Conservation (phyloP, 1,140 invertebrate species). For the Melanaphis sacchari region DNA sequence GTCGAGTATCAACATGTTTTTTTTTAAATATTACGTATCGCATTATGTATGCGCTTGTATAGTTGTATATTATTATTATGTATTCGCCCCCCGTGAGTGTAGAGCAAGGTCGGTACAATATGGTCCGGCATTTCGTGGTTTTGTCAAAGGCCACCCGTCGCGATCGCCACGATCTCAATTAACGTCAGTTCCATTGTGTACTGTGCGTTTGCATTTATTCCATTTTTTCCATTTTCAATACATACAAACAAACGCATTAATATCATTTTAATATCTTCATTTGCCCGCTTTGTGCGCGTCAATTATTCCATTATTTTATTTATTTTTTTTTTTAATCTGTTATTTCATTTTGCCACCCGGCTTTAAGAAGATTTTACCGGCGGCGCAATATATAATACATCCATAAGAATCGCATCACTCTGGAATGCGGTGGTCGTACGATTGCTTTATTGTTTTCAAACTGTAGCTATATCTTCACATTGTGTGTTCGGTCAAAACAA, state of each 20-base stretch:
- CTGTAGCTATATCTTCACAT: not conserved
- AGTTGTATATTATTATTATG: not conserved
- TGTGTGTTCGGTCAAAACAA: not conserved
- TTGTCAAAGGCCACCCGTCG: constrained; percentile 33
- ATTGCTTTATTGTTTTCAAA: constrained; percentile 19
- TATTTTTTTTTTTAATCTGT: not conserved
- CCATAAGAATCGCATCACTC: not conserved
- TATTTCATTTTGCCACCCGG: constrained; percentile 26
- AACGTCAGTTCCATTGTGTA: not conserved
- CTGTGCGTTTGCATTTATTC: not conserved
- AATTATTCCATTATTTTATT: not conserved
- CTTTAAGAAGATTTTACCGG: constrained; percentile 19
- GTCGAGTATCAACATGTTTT: not conserved
- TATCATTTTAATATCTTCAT: constrained; percentile 16
- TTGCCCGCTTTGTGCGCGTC: not conserved
- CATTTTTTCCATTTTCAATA: constrained; percentile 4
- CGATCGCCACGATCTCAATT: constrained; percentile 14
- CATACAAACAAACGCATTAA: constrained; percentile 14
- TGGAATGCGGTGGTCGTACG: not conserved
- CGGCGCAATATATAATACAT: not conserved
- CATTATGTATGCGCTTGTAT: not conserved
- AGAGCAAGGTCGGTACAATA: constrained; percentile 44
- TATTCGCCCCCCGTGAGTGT: not conserved
- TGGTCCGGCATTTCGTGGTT: constrained; percentile 17
- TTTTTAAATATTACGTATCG: not conserved